A percentile compares a stretch with the other conserved stretches of the same genome.
Evolutionary conservation across 2,797 vertebrate species (phyloP).

Genomic region (Falco cherrug): DNA sequence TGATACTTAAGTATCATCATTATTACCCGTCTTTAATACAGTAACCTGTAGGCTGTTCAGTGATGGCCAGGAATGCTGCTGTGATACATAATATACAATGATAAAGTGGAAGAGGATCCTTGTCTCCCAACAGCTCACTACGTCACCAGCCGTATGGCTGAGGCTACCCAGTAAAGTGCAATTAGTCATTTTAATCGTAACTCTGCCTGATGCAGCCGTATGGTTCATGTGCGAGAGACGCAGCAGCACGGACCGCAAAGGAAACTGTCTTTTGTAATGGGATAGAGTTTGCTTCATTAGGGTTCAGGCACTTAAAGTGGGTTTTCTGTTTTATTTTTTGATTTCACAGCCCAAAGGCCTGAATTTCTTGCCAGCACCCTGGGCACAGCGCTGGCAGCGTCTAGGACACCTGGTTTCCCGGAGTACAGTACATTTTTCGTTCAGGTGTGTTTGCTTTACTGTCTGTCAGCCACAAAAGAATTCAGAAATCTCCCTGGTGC

Average conservation of each 20-base stretch:
- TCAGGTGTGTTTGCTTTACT: neutral
- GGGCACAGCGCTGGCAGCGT: neutral
- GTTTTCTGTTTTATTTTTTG: neutral
- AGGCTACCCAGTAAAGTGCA: neutral
- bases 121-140: neutral
- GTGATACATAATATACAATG: accelerated
- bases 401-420: neutral
- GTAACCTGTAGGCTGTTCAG: neutral
- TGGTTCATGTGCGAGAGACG: neutral
- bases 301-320: neutral
- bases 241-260: neutral
- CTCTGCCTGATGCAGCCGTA: neutral
- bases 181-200: neutral
- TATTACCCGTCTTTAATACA: neutral
- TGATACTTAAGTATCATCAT: neutral
- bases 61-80: neutral
- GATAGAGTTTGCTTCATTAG: neutral
- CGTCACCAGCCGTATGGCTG: neutral
- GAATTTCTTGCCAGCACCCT: neutral
- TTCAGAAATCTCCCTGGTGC: neutral
- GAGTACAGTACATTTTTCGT: neutral
- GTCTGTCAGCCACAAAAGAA: neutral
- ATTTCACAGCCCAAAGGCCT: neutral
- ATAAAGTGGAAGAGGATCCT: neutral
- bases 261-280: neutral